These are phyloP conservation scores for Myotis yumanensis DNA, from an alignment of 2,113 vertebrate genomes.

Conservation along the genomic window DNA sequence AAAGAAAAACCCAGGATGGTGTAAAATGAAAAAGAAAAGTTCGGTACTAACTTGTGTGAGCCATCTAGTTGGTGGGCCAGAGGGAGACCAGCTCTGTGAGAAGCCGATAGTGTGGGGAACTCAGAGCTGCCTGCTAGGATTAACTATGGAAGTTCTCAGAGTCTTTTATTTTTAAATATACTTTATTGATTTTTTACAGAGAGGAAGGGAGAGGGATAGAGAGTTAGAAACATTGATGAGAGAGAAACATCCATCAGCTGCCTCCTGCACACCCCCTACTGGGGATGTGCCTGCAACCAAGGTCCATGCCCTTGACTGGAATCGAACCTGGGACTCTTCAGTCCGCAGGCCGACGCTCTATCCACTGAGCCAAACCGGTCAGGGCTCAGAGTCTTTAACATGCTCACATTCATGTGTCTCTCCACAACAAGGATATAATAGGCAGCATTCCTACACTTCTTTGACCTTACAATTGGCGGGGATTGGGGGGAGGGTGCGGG, in stretches of 20 bases:
- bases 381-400: background rate
- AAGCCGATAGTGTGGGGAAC: background rate
- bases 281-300: too few species aligned
- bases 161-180: background rate
- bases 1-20: background rate
- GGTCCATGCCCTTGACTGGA: too few species aligned
- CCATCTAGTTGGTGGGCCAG: background rate
- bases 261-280: too few species aligned
- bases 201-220: too few species aligned
- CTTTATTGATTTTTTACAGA: too few species aligned
- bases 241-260: too few species aligned
- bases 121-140: background rate
- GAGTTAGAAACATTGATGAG: too few species aligned
- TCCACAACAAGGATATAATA: background rate
- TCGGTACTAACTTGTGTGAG: background rate
- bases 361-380: too few species aligned
- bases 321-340: too few species aligned
- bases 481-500: fast-evolving
- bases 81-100: background rate
- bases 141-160: conserved; percentile 29
- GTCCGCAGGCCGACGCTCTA: too few species aligned
- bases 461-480: background rate
- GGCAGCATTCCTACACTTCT: background rate
- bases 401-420: background rate
- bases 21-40: background rate